Percentiles rank a stretch among this genome's conserved stretches.
phyloP scores from a whole-genome alignment of 64 coral and sea anemone genomes.

The Astreopora myriophthalma region DNA sequence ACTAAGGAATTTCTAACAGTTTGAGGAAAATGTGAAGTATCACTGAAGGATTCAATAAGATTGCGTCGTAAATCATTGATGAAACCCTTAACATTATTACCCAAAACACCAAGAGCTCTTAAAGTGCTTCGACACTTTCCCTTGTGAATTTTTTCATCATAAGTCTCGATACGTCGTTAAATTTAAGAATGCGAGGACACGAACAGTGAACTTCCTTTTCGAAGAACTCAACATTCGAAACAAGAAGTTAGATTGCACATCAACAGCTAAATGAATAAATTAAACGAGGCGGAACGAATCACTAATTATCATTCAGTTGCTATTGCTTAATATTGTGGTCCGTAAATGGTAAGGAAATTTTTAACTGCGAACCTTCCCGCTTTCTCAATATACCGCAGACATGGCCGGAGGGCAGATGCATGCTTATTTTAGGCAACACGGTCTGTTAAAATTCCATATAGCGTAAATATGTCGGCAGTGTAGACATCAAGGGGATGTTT shows the following conservation, averaged over 20 bases:
- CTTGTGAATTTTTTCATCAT: neutral
- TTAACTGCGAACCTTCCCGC: neutral
- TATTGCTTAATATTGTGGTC: neutral
- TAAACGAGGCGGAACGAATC: neutral
- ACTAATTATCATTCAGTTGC: neutral
- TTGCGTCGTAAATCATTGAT: neutral
- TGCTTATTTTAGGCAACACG: neutral
- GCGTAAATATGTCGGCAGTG: neutral
- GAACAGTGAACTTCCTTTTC: neutral
- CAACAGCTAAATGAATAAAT: neutral
- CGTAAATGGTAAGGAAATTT: neutral
- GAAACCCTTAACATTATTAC: neutral
- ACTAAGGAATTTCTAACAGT: no score
- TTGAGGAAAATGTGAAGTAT: no score
- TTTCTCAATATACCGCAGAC: neutral
- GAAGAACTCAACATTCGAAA: neutral
- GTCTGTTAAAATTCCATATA: neutral
- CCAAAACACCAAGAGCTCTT: neutral
- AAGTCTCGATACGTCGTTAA: neutral
- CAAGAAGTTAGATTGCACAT: neutral
- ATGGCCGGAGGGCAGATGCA: neutral
- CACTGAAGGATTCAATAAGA: neutral
- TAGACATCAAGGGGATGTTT: neutral
- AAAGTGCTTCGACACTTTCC: neutral
- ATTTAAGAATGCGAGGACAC: neutral